Conservation (phyloP, 2,888 invertebrate genomes). For the Crepidodera aurea region DNA sequence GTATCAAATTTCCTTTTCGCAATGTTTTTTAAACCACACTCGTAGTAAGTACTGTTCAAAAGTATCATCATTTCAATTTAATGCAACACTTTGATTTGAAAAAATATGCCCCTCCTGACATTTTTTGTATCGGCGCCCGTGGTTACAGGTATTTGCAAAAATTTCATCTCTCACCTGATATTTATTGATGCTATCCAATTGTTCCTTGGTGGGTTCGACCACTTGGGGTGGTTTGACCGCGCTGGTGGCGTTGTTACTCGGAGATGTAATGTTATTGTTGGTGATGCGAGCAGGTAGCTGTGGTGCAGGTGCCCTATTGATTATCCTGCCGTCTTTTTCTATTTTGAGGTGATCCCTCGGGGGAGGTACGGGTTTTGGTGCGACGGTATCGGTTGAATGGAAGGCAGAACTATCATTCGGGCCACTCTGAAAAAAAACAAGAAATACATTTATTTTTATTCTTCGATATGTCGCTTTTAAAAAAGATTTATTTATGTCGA, state of each 20-base stretch:
- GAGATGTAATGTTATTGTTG: slow-evolving; percentile 61
- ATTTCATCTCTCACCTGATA: slow-evolving; percentile 76
- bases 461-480: too few species aligned
- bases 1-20: too few species aligned
- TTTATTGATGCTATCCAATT: slow-evolving; percentile 90
- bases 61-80: too few species aligned
- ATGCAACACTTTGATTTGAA: too few species aligned
- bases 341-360: slow-evolving; percentile 73
- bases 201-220: slow-evolving; percentile 80
- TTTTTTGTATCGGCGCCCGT: too few species aligned
- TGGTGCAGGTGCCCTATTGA: slow-evolving; percentile 74
- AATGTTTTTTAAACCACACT: too few species aligned
- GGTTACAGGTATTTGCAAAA: neutral
- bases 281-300: slow-evolving; percentile 71
- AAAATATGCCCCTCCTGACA: too few species aligned
- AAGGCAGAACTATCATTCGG: slow-evolving; percentile 52
- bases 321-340: slow-evolving; percentile 68
- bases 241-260: slow-evolving; percentile 25
- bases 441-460: neutral
- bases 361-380: slow-evolving; percentile 65
- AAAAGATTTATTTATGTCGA: too few species aligned
- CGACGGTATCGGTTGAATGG: slow-evolving; percentile 56
- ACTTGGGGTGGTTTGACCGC: slow-evolving; percentile 57
- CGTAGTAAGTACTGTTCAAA: too few species aligned
- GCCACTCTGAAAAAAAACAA: slow-evolving; percentile 51